phyloP scores from a whole-genome alignment of 2,888 invertebrate species.

The Suillia variegata region DNA sequence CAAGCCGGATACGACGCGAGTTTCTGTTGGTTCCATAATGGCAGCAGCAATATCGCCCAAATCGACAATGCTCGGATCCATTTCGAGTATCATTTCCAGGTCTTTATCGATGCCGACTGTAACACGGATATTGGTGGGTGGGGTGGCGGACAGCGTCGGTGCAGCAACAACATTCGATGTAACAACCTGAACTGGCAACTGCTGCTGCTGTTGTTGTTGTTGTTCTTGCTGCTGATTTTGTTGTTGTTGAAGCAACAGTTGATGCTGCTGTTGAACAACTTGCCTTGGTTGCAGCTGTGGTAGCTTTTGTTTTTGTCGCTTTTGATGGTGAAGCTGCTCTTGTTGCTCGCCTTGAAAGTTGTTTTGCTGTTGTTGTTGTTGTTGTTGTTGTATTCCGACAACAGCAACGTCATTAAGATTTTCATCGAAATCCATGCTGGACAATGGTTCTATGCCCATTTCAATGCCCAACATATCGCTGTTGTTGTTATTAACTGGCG shows the following conservation, averaged over 20 bases:
- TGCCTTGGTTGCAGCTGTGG: no score
- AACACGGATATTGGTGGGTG: slow-evolving; percentile 59
- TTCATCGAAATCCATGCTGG: slow-evolving; percentile 38
- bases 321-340: no score
- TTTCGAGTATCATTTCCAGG: slow-evolving; percentile 67
- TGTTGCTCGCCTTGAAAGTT: slow-evolving; percentile 14
- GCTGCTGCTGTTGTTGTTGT: slow-evolving; percentile 14
- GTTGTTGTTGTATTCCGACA: slow-evolving; percentile 15
- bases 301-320: no score
- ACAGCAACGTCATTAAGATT: slow-evolving; percentile 2
- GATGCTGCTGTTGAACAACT: slow-evolving; percentile 16
- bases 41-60: slow-evolving; percentile 44
- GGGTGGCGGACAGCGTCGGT: neutral
- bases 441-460: slow-evolving; percentile 46
- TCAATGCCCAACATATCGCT: slow-evolving; percentile 33
- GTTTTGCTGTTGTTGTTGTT: slow-evolving; percentile 12
- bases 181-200: slow-evolving; percentile 18
- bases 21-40: slow-evolving; percentile 37
- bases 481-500: neutral
- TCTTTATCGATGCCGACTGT: slow-evolving; percentile 67
- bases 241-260: slow-evolving; percentile 13
- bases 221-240: slow-evolving; percentile 15
- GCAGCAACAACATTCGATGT: no score
- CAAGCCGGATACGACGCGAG: slow-evolving; percentile 44
- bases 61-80: slow-evolving; percentile 68